Conservation (phyloP, 2,797 vertebrate genomes). For the Bryconaethiops microstoma region DNA sequence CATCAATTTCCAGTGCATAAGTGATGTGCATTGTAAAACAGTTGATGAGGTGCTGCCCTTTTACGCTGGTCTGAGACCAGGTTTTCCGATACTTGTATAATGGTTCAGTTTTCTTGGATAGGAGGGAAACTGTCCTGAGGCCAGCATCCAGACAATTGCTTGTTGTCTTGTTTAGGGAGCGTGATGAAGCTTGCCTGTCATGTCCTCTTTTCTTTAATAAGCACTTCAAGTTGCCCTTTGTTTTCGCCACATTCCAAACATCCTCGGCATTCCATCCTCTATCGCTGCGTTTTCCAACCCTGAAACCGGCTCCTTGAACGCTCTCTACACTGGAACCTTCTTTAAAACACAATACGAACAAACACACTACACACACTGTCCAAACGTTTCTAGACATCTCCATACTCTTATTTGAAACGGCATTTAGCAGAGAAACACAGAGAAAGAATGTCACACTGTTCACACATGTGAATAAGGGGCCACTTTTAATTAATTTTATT, state of each 20-base stretch:
- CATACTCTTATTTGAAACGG: too few relatives aligned
- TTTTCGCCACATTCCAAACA: slow-evolving; percentile 27
- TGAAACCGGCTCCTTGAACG: not conserved
- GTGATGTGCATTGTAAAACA: not conserved
- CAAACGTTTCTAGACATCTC: not conserved
- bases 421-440: too few relatives aligned
- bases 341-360: not conserved
- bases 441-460: too few relatives aligned
- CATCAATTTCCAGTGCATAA: not conserved
- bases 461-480: too few relatives aligned
- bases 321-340: not conserved
- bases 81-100: not conserved
- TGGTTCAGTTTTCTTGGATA: not conserved
- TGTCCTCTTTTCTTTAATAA: not conserved
- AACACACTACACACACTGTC: not conserved
- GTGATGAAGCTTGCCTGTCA: slow-evolving; percentile 4
- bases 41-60: not conserved
- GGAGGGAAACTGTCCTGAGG: not conserved
- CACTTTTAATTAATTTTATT: not conserved
- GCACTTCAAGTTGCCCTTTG: not conserved
- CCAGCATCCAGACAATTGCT: not conserved
- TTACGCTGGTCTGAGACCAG: not conserved
- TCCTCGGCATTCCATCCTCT: slow-evolving; percentile 21
- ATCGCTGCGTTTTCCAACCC: not conserved
- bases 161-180: not conserved